Evolutionary conservation across 2,113 vertebrate genomes (phyloP), one percentile per base, ranked within the genome.

Genomic region (Morone chrysops): DNA sequence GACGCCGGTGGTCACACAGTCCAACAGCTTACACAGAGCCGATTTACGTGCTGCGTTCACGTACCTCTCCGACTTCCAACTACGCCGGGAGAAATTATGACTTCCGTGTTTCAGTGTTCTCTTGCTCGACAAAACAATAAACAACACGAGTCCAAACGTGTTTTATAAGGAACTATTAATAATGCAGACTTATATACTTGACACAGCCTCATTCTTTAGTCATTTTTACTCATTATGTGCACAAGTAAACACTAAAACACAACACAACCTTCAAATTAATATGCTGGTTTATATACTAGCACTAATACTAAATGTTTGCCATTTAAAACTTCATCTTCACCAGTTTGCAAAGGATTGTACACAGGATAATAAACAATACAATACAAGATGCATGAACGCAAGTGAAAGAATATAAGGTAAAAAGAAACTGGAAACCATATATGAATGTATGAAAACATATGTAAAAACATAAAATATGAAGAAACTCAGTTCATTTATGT

Each of bases 1-100:
- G 17, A 22, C 13, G 2, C 17, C 1, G 36, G 31, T 45, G 69
- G 43, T 59, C 69, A 9, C 59, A 10, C 16, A 20, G 36, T 51
- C 45, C 22, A 13, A n/a, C 60, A 36, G 70, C 22, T 47, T 22
- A 66, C 36, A 38, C 8, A 8, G 20, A 53, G 68, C 53, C 53
- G 45, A 67, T 18, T 67, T 6, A 16, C 4, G 18, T 66, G 87
- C n/a, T 83, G 80, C 77, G 63, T 89, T 89, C 83, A 86, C 0
- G 80, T 2, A 25, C 76, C 45, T 6, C 47, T 79, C 70, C 67
- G 76, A 76, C 10, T 17, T 50, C 12, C 38, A 16, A 14, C 0
- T 0, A 11, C 1, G 2, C 6, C 7, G n/a, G 4, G 10, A 22
- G 43, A 6, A 5, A 18, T 8, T 16, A 8, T 17, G 40, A 5